Conservation (phyloP, 2,888 invertebrate genomes). For the Dryadula phaetusa region DNA sequence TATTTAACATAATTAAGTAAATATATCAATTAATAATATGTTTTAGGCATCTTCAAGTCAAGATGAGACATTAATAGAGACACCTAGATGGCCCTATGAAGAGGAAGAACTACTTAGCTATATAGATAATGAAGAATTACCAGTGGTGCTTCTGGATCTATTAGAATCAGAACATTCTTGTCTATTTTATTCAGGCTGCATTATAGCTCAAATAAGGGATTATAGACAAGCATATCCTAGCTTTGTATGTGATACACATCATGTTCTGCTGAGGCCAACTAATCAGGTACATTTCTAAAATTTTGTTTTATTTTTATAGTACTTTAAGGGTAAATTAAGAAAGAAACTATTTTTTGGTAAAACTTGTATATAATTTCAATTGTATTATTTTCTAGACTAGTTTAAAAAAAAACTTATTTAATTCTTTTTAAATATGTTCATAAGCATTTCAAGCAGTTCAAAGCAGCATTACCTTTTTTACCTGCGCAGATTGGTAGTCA, state of each 20-base stretch:
- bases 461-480: too few species aligned
- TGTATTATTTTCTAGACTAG: too few species aligned
- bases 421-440: too few species aligned
- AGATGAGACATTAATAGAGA: constrained; percentile 89
- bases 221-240: constrained; percentile 92
- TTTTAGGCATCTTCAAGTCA: constrained; percentile 57
- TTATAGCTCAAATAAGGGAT: constrained; percentile 95
- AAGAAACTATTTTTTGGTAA: constrained; percentile 30
- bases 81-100: constrained; percentile 93
- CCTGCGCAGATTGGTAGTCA: too few species aligned
- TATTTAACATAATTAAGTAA: neutral
- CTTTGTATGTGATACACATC: constrained; percentile 92
- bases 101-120: constrained; percentile 94
- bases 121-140: constrained; percentile 95
- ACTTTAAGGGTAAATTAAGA: too few species aligned
- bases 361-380: too few species aligned
- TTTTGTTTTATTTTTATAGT: neutral
- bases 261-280: constrained; percentile 94
- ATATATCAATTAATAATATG: constrained; percentile 61
- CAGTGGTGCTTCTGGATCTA: constrained; percentile 93
- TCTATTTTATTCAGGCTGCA: constrained; percentile 95
- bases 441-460: too few species aligned
- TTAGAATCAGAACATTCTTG: constrained; percentile 93
- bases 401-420: too few species aligned
- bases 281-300: constrained; percentile 87